These are phyloP conservation scores for Pseudomyrmex gracilis DNA, from an alignment of 1,140 invertebrate genomes.

Conservation along the genomic window DNA sequence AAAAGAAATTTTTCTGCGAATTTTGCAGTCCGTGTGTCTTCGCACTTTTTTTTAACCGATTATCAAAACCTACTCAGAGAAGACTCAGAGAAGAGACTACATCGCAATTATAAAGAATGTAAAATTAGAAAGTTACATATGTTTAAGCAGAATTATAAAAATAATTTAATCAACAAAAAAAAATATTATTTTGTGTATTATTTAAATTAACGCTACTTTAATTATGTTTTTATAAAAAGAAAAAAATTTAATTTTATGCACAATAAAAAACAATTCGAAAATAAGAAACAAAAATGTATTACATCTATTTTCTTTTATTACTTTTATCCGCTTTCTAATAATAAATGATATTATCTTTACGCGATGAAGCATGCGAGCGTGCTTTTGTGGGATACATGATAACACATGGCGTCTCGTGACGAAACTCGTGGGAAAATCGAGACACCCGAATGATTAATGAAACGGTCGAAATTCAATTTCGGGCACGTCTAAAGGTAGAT, in stretches of 20 bases:
- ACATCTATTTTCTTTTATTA: no score
- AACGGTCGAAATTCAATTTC: slow-evolving; percentile 38
- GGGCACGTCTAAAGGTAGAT: not conserved
- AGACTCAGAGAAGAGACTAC: not conserved
- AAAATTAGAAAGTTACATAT: not conserved
- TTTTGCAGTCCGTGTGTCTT: not conserved
- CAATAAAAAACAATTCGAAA: no score
- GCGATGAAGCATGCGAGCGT: not conserved
- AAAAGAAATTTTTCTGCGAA: slow-evolving; percentile 21
- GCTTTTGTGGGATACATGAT: not conserved
- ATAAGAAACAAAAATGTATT: no score
- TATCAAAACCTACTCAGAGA: slow-evolving; percentile 1
- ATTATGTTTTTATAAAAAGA: no score
- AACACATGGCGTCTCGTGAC: slow-evolving; percentile 10
- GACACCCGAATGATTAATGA: slow-evolving; percentile 25
- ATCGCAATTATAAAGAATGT: not conserved
- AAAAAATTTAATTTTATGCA: no score
- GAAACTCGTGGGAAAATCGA: not conserved
- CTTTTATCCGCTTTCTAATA: not conserved
- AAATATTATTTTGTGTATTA: not conserved
- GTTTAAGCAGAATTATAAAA: slow-evolving; percentile 2
- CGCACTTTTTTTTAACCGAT: slow-evolving; percentile 1
- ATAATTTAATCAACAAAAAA: not conserved
- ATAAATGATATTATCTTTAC: slow-evolving; percentile 20
- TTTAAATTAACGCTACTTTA: no score